A percentile compares a stretch with the other conserved stretches of the same genome.
Evolutionary conservation across 2,113 vertebrate species (phyloP).

Genomic region (Synodontis membranacea): DNA sequence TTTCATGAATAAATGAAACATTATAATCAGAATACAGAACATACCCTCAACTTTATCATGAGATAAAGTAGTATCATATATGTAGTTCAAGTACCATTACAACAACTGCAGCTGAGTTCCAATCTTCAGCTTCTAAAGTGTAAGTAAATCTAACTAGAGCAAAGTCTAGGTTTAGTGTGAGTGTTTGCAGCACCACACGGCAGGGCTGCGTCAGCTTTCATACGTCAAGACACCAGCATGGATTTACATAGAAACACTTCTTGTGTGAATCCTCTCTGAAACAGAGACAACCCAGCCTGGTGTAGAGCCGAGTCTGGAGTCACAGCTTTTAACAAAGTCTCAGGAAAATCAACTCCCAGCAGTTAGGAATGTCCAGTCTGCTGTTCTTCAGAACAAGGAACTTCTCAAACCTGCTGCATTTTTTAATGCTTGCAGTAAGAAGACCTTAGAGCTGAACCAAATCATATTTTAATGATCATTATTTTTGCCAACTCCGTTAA

Average conservation of each 20-base stretch:
- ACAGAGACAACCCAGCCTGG: not conserved
- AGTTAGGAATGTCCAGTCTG: not conserved
- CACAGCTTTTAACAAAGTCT: not conserved
- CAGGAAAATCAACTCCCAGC: not conserved
- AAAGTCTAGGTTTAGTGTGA: not conserved
- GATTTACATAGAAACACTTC: constrained; percentile 17
- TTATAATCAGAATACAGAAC: not conserved
- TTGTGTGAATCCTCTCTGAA: not conserved
- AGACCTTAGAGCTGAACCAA: not conserved
- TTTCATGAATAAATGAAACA: too few species aligned
- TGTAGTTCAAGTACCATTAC: not conserved
- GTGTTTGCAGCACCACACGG: not conserved
- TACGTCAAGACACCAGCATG: not conserved
- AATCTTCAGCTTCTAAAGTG: not conserved
- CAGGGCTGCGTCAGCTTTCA: not conserved
- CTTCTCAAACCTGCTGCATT: not conserved
- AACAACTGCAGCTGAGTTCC: not conserved
- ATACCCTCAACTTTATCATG: not conserved
- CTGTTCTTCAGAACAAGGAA: not conserved
- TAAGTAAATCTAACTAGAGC: not conserved
- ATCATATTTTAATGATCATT: not conserved
- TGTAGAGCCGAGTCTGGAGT: not conserved
- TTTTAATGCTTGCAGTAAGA: not conserved
- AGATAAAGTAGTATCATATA: too few species aligned
- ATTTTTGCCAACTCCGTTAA: not conserved